Evolutionary conservation across 2,113 vertebrate species (phyloP), one percentile per base, ranked within the genome.

Genomic region (Acrocephalus arundinaceus): DNA sequence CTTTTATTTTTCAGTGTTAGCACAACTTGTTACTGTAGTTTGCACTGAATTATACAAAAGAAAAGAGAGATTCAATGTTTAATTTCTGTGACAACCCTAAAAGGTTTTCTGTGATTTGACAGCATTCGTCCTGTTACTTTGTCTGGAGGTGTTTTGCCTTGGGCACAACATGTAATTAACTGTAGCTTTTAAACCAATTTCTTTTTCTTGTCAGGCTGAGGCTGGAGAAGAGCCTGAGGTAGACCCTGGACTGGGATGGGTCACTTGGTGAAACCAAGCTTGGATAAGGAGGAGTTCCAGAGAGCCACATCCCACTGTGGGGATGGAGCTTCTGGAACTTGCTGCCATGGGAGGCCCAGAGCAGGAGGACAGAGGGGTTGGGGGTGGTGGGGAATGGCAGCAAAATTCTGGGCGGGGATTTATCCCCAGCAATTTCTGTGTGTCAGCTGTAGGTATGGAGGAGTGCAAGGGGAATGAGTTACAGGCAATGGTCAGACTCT

Each of bases 381-480:
- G 61, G 8, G 0, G 1, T 27, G 37, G 7, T 62, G 73, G 12
- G 52, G 46, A 25, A 11, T 3, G n/a, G 10, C 39, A 65, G 27
- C 52, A 63, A 15, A 33, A 24, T 8, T 21, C 33, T 28, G 51
- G 51, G 35, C 18, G 52, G 30, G 1, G 9, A 9, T 57, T 43
- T 24, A 6, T 7, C 45, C 31, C 10, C 27, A 45, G 18, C 21
- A 22, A 0, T 43, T 66, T 6, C 11, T 43, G 5, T 16, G 1
- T 43, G 16, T 9, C 2, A 15, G n/a, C 37, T 83, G 39, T 19
- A n/a, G 13, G 4, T 21, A 2, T 49, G 70, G n/a, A 73, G 66
- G 35, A 37, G 24, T 35, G 18, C 5, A 15, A 28, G 65, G 25
- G 27, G 8, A 61, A 18, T 1, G 22, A n/a, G 27, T 6, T 49